Base-by-base conservation (phyloP, 1,140 invertebrate species). In the Drosophila watanabei region DNA sequence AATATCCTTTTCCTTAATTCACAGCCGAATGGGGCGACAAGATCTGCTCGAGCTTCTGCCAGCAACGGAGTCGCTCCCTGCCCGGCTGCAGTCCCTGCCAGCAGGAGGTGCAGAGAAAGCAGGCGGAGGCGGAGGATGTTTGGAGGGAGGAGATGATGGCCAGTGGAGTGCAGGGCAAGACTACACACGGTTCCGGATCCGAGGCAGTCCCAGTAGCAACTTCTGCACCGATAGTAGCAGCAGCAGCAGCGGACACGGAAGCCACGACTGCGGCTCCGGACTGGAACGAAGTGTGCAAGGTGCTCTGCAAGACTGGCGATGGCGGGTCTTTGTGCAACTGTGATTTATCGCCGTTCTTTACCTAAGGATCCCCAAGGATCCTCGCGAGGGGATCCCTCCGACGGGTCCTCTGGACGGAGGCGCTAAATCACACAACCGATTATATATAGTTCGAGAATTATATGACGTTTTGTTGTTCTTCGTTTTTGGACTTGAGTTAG, bases 241-340 rank as follows among this genome's bases (percentile, higher is more conserved):
- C 24, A 24, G 80, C 51, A 39, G 79, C 54, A 28, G 54, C 51
- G 13, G 51, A 57, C 6, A 11, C 39, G 49, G 68, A 60, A 0
- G 20, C 43, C 7, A 57, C 48, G 11, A 69, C 69, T 7, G 62
- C 65, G 32, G 56, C 71, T 30, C 92, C 92, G 52, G 80, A 93
- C 75, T 95, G 94, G 94, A 84, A 93, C 49, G 66, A 82, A 70
- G 92, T 94, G 93, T 95, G 94, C 82, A 82, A 77, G 64, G 35
- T 80, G 28, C 88, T 93, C 73, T 95, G 94, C 87, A 85, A 92
- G 66, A 93, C 92, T 77, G 94, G 94, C 39, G 93, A 94, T 76
- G 94, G 94, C 60, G 94, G 94, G 62, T 92, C 92, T 68, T 94
- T 94, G 80, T 95, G 94, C 91, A 93, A 94, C 81, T 95, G 94